Base-by-base conservation (phyloP, 2,797 vertebrate species). In the Meriones psammophilus region DNA sequence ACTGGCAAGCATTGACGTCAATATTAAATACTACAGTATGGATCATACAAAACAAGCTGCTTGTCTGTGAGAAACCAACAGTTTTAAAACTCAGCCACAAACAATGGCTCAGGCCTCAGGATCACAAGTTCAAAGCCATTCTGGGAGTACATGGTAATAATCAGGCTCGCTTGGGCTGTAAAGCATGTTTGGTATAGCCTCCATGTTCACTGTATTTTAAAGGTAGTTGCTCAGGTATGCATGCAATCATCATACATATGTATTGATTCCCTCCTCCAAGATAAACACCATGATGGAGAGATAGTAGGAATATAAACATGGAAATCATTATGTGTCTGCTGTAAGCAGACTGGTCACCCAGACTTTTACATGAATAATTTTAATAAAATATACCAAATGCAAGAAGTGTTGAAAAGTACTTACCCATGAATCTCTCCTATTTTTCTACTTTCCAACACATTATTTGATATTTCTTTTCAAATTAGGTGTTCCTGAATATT, bases 301-400 rank as follows among this genome's bases (percentile, higher is more conserved):
- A 85, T 84, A 33, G n/a, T n/a, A 80, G 18, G n/a, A 69, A 79
- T 66, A 20, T 54, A 92, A 87, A 90, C 28, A 88, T 77, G 14
- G 15, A 92, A 88, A 92, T 50, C 64, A 84, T 76, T 88, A 56
- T 86, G 79, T 83, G 86, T 94, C 92, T 93, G 17, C 33, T 92
- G 13, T 71, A 94, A 95, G 39, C 76, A 62, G 64, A 42, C 33
- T 94, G 56, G 90, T 73, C 69, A 93, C 73, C 24, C 54, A 95
- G 62, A 93, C 26, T 58, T 8, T 64, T 78, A 88, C 54, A 76
- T 89, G 71, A 78, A 85, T 85, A 68, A 89, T 96, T 95, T 93
- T 83, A 90, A 90, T 62, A 79, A 77, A 93, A 74, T 33, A 20
- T 54, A 73, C 74, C 73, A 92, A 79, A 20, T n/a, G 24, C 62